A percentile compares a stretch with the other conserved stretches of the same genome.
These are phyloP conservation scores for Rhamnusium bicolor DNA, from an alignment of 2,888 invertebrate genomes.

Conservation along the genomic window DNA sequence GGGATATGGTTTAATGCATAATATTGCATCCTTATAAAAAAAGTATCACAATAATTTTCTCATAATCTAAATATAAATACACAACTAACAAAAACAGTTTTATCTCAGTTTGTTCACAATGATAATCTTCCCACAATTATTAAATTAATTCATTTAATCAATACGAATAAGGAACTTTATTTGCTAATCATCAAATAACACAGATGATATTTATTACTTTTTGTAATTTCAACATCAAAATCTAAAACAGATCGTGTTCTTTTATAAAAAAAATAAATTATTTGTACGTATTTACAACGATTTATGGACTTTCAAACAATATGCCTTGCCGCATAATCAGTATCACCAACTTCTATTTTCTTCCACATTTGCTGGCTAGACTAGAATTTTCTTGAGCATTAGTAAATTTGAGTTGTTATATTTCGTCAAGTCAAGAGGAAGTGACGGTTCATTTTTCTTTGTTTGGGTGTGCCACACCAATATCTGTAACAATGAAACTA, in stretches of 20 bases:
- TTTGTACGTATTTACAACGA: conserved; percentile 45
- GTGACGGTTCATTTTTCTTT: conserved; percentile 78
- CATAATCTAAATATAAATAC: conserved; percentile 46
- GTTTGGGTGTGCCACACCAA: conserved; percentile 85
- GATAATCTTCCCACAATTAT: conserved; percentile 14
- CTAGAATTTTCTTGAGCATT: conserved; percentile 74
- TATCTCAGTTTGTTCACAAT: conserved; percentile 19
- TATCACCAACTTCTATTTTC: conserved; percentile 41
- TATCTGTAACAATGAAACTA: conserved; percentile 71
- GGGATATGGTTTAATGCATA: conserved; percentile 55
- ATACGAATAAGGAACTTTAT: conserved; percentile 32
- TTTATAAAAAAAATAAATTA: conserved; percentile 49
- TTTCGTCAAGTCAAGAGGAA: conserved; percentile 73
- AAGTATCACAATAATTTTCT: conserved; percentile 60
- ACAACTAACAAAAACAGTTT: conserved; percentile 34
- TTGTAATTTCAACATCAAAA: conserved; percentile 41
- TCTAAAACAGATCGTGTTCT: conserved; percentile 28
- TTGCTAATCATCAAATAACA: conserved; percentile 31
- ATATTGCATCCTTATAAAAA: conserved; percentile 58
- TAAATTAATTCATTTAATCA: conserved; percentile 15
- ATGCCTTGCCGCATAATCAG: conserved; percentile 40
- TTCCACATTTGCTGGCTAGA: conserved; percentile 65
- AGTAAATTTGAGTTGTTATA: conserved; percentile 78
- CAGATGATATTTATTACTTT: conserved; percentile 33
- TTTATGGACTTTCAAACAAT: conserved; percentile 38